phyloP scores from a whole-genome alignment of 2,113 vertebrate genomes.

The Herpailurus yagouaroundi region DNA sequence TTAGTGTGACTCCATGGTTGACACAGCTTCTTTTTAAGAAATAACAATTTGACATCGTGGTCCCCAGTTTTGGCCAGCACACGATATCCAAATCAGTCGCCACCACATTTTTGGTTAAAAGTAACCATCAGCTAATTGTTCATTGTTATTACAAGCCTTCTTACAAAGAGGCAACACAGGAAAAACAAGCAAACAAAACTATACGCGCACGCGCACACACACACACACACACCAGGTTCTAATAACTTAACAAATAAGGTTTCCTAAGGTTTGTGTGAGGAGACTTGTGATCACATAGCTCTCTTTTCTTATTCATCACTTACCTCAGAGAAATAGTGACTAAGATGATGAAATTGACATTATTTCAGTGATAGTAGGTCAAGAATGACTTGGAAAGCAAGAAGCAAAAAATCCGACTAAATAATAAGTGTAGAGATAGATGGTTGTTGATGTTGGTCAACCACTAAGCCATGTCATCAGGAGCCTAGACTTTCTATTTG shows the following conservation, averaged over 20 bases:
- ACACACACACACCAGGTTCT: not conserved
- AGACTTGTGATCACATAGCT: not conserved
- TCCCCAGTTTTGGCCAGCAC: conserved; percentile 82
- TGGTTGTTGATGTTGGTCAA: not conserved
- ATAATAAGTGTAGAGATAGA: not conserved
- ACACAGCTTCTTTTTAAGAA: conserved; percentile 83
- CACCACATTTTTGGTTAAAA: conserved; percentile 77
- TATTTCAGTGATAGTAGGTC: not conserved
- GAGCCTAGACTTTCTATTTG: not conserved
- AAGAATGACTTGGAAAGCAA: not conserved
- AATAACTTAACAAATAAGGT: not conserved
- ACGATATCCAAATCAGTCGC: conserved; percentile 81
- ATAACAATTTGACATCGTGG: conserved; percentile 82
- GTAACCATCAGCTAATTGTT: conserved; percentile 82
- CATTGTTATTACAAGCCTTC: conserved; percentile 41
- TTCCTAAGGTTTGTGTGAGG: not conserved
- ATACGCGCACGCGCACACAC: too few relatives aligned
- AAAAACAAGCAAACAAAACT: not conserved
- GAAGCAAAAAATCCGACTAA: not conserved
- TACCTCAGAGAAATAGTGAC: not conserved
- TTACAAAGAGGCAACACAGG: not conserved
- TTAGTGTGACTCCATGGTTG: conserved; percentile 81
- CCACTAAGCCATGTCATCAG: not conserved
- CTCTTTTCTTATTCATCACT: not conserved
- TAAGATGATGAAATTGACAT: not conserved